Base-by-base conservation (phyloP, 2,797 vertebrate species). In the Catamblyrhynchus diadema region DNA sequence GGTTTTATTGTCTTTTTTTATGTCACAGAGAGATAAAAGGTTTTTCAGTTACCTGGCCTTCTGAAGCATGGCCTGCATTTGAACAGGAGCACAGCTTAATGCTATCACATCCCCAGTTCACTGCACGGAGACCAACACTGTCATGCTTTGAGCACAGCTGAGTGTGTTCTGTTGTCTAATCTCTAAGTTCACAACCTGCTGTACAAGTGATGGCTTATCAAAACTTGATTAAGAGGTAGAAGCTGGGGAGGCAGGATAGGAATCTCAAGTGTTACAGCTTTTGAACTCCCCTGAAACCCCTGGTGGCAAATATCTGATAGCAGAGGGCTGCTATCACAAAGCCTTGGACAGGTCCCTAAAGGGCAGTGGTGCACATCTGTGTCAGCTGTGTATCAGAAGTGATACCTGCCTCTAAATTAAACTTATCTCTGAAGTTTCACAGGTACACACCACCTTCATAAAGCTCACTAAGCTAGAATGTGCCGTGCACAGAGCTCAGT, bases 161-260 rank as follows among this genome's bases (percentile, higher is more conserved):
- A 87, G 62, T 21, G 53, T 28, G 27, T 72, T 79, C 71, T 77
- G 25, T 74, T 89, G 66, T 47, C 67, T 93, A 54, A 88, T 85
- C 78, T 89, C 12, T 81, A 37, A 71, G 54, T 94, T 93, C 88
- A 85, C 72, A 87, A 47, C 39, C 73, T 80, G 64, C 74, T 82
- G 30, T 84, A 82, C 78, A 82, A 81, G 72, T 7, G 30, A 61
- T 86, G 77, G 78, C 56, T 88, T 93, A 92, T 92, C 88, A 88
- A 71, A 85, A 80, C 64, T 57, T 82, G 81, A 84, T 94, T 67
- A 92, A 87, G 88, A 77, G 78, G 53, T 92, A 81, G 74, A 44
- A 73, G n/a, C n/a, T 32, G 25, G 30, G 27, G 25, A 88, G 37
- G 27, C n/a, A 65, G 64, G 45, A 57, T 71, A 57, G 39, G 67